Evolutionary conservation across 2,113 vertebrate species (phyloP).

Genomic region (Peromyscus polionotus): DNA sequence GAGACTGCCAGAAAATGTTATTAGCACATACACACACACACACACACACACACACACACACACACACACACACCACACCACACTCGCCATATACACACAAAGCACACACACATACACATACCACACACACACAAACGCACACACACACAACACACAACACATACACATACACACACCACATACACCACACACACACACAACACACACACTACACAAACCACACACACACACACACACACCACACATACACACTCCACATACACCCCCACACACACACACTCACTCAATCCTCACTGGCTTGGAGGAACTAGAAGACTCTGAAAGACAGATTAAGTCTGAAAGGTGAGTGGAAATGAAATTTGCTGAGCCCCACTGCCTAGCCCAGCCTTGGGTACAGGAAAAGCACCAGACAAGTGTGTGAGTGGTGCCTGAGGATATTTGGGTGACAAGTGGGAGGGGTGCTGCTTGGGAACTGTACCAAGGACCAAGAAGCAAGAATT

Average conservation of each 20-base stretch:
- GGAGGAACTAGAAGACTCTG: background rate
- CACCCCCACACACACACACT: background rate
- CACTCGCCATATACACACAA: too few species aligned
- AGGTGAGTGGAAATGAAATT: background rate
- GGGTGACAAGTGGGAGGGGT: too few species aligned
- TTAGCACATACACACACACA: background rate
- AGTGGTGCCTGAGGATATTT: background rate
- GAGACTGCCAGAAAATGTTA: slow-evolving; percentile 68
- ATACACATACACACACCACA: too few species aligned
- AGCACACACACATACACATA: too few species aligned
- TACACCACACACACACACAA: too few species aligned
- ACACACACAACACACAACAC: too few species aligned
- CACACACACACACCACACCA: background rate
- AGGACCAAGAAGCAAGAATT: background rate
- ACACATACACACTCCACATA: too few species aligned
- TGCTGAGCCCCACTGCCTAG: background rate
- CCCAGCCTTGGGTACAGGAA: background rate
- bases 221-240: background rate
- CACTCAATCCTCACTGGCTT: background rate
- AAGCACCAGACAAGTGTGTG: accelerated
- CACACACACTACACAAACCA: too few species aligned
- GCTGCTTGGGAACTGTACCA: background rate
- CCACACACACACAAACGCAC: background rate
- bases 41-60: too few species aligned
- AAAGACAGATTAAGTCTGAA: slow-evolving; percentile 13